A percentile compares a stretch with the other conserved stretches of the same genome.
Conservation (phyloP, 1,140 invertebrate species). For the Anthonomus grandis region DNA sequence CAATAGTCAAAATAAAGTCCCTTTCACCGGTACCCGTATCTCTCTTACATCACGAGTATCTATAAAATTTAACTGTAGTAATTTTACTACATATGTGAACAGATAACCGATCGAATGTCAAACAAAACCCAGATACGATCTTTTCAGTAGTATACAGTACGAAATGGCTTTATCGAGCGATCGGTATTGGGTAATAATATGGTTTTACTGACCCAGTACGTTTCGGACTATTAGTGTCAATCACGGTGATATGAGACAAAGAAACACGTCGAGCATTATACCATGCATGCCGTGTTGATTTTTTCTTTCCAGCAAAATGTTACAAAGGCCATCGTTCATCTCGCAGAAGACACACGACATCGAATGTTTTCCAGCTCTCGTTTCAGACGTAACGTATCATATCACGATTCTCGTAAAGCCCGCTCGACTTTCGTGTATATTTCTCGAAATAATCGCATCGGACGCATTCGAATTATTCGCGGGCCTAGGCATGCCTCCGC, state of each 20-base stretch:
- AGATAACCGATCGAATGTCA: conserved; percentile 26
- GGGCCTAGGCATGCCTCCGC: no score
- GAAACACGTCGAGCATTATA: background rate
- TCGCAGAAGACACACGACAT: conserved; percentile 15
- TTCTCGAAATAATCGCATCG: no score
- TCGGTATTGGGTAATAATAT: conserved; percentile 25
- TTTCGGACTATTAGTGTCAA: no score
- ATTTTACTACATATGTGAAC: conserved; percentile 17
- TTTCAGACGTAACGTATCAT: conserved; percentile 13
- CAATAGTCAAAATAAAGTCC: no score
- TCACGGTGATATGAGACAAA: no score
- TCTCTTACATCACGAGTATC: no score
- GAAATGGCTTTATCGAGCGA: conserved; percentile 22
- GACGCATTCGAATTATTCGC: no score
- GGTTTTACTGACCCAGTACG: conserved; percentile 23
- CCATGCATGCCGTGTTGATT: conserved; percentile 15
- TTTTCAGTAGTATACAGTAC: conserved; percentile 25
- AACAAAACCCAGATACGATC: conserved; percentile 22
- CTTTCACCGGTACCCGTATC: no score
- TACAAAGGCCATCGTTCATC: conserved; percentile 21
- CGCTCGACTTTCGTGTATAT: background rate
- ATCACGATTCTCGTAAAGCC: conserved; percentile 14
- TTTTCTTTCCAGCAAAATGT: conserved; percentile 5
- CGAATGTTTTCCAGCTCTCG: conserved; percentile 16
- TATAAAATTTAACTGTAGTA: conserved; percentile 13